Base-by-base conservation (phyloP, 2,113 vertebrate species). In the Cisticola juncidis region DNA sequence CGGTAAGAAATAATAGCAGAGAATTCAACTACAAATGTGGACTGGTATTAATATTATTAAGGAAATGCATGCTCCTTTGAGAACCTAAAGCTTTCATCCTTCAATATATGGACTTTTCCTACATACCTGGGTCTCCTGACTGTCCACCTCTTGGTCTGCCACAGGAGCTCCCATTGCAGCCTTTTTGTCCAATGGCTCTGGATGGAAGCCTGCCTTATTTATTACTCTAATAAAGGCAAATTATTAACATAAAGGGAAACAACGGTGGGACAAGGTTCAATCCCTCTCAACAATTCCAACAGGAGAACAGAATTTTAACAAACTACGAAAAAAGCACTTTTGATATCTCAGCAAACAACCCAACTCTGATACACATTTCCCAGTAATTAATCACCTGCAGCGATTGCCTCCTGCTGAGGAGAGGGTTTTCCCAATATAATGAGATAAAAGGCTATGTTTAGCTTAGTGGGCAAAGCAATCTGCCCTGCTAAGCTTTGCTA, bases 371-470 rank as follows among this genome's bases (percentile, higher is more conserved):
- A 21, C 5, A 4, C 28, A 50, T 58, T 88, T 73, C 42, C 50
- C 33, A 71, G 51, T 10, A 58, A 88, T 95, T 47, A 94, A 81
- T 78, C 90, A 95, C 47, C 72, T 80, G 44, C 76, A 92, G 69
- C 0, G 33, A 90, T 86, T 77, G 56, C 71, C 20, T 85, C 35
- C 47, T 44, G 44, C 11, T 45, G 44, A 28, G 50, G 42, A 61
- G 33, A 56, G 57, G 23, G 7, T 73, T 93, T 86, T 70, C 11
- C 90, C 58, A 35, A 50, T 40, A 72, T 93, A 96, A 90, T 57
- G 83, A 65, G 92, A 96, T 95, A 58, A 90, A 91, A 51, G 54
- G 35, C 92, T 94, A 62, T 66, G 33, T 96, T 83, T 77, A 92
- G 88, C 62, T 94, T 70, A 69, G 20, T 19, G 91, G 64, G 76